A percentile compares a stretch with the other conserved stretches of the same genome.
Evolutionary conservation across 1,140 invertebrate species (phyloP).

Genomic region (Drosophila miranda): DNA sequence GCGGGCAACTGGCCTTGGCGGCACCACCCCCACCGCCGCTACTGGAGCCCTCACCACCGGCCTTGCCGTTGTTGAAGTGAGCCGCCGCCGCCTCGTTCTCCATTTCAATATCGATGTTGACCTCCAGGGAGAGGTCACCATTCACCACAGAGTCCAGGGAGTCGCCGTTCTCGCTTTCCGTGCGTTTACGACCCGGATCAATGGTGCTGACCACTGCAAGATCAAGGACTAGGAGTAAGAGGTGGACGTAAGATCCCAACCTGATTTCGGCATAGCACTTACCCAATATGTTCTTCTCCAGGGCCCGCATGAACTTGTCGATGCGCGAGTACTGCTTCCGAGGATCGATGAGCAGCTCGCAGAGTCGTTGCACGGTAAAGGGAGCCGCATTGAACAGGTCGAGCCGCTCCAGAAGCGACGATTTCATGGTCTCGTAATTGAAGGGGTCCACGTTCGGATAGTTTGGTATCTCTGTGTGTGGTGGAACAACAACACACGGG

Average conservation of each 20-base stretch:
- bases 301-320: slow-evolving; percentile 97
- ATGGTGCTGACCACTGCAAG: slow-evolving; percentile 93
- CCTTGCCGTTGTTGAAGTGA: slow-evolving; percentile 83
- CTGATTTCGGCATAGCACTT: neutral
- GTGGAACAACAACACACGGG: neutral
- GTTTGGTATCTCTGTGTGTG: slow-evolving; percentile 85
- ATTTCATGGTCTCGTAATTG: slow-evolving; percentile 94
- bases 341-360: slow-evolving; percentile 95
- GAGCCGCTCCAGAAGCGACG: slow-evolving; percentile 90
- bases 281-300: slow-evolving; percentile 95
- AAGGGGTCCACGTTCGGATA: slow-evolving; percentile 96
- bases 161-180: slow-evolving; percentile 87
- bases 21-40: slow-evolving; percentile 1
- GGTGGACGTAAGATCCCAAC: neutral
- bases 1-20: slow-evolving; percentile 53
- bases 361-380: slow-evolving; percentile 97
- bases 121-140: slow-evolving; percentile 85
- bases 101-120: slow-evolving; percentile 88
- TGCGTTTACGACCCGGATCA: slow-evolving; percentile 88
- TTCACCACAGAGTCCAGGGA: slow-evolving; percentile 85
- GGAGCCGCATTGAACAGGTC: slow-evolving; percentile 94
- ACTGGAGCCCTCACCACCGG: slow-evolving; percentile 28
- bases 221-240: neutral
- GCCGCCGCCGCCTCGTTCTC: slow-evolving; percentile 83
- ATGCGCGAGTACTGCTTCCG: slow-evolving; percentile 97